A percentile compares a stretch with the other conserved stretches of the same genome.
phyloP scores from a whole-genome alignment of 2,888 invertebrate species.

The Acronicta alni region DNA sequence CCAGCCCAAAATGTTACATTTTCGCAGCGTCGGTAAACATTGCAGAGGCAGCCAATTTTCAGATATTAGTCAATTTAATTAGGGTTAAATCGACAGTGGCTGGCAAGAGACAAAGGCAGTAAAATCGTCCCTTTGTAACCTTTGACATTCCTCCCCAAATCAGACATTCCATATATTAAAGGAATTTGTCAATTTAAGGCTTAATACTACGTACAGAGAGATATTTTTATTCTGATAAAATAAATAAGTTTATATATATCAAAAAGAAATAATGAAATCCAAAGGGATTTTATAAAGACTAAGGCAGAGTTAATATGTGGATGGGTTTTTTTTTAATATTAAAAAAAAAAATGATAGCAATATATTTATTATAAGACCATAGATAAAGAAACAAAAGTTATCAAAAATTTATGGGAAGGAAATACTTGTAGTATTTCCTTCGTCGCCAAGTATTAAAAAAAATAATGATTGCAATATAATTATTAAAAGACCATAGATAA shows the following conservation, averaged over 20 bases:
- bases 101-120: conserved; percentile 6
- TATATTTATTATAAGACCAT: no score
- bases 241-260: neutral
- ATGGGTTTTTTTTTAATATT: no score
- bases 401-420: no score
- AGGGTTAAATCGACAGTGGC: conserved; percentile 23
- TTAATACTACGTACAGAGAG: conserved; percentile 7
- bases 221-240: conserved; percentile 2
- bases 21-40: conserved; percentile 8
- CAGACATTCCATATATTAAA: conserved; percentile 42
- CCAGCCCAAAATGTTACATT: conserved; percentile 9
- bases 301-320: no score
- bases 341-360: no score
- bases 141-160: conserved; percentile 45
- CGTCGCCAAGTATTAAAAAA: no score
- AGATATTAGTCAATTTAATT: conserved; percentile 44
- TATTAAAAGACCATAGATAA: no score
- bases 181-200: conserved; percentile 48
- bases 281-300: no score
- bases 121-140: conserved; percentile 23
- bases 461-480: no score
- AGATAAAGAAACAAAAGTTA: no score
- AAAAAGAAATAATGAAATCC: no score
- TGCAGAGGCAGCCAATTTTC: conserved; percentile 19
- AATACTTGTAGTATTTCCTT: no score